A percentile compares a stretch with the other conserved stretches of the same genome.
Evolutionary conservation across 2,888 invertebrate genomes (phyloP).

Genomic region (Lithophane leautieri): DNA sequence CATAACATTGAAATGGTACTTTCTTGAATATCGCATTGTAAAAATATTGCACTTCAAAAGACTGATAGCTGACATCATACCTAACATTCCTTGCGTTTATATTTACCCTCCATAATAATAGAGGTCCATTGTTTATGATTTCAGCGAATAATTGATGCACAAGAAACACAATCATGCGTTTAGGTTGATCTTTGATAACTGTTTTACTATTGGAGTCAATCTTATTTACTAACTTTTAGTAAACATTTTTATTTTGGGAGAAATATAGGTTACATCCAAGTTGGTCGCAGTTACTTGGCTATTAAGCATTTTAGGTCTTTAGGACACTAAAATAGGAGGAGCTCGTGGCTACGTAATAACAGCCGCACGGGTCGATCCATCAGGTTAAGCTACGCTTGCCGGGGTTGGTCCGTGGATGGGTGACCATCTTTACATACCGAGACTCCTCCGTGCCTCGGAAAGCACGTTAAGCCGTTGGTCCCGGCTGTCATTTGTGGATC

Average conservation of each 20-base stretch:
- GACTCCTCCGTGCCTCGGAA: too few species aligned
- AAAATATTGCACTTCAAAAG: slow-evolving; percentile 32
- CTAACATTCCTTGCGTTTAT: slow-evolving; percentile 29
- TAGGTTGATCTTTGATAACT: slow-evolving; percentile 2
- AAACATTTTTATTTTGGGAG: background rate
- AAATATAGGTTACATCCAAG: background rate
- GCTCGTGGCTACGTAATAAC: too few species aligned
- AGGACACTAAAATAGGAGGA: background rate
- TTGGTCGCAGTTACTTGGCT: background rate
- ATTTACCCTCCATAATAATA: slow-evolving; percentile 13
- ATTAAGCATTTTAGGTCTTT: background rate
- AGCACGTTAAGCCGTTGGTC: too few species aligned
- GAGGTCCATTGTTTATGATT: slow-evolving; percentile 23
- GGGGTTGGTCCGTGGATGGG: too few species aligned
- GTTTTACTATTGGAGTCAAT: background rate
- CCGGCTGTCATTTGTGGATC: too few species aligned
- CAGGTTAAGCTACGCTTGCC: too few species aligned
- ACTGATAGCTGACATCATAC: slow-evolving; percentile 25
- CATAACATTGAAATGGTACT: slow-evolving; percentile 4
- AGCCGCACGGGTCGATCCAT: too few species aligned
- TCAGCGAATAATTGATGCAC: slow-evolving; percentile 1
- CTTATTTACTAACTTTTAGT: background rate
- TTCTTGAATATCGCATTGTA: slow-evolving; percentile 30
- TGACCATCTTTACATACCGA: too few species aligned
- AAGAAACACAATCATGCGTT: background rate